phyloP scores from a whole-genome alignment of 2,888 invertebrate genomes.

The Oligia latruncula region DNA sequence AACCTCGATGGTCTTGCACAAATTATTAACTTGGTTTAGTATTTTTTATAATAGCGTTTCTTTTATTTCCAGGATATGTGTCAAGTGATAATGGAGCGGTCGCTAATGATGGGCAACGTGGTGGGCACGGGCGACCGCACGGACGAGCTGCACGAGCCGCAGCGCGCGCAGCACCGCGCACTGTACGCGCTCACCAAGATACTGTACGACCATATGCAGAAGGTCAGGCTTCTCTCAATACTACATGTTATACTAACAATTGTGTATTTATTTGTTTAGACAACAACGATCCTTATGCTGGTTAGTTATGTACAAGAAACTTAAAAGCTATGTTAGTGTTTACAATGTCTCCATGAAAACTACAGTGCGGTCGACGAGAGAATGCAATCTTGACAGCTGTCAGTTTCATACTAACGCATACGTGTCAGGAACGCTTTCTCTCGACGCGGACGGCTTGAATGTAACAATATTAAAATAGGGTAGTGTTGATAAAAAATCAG shows the following conservation, averaged over 20 bases:
- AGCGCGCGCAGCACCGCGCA: conserved; percentile 88
- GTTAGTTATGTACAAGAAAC: background rate
- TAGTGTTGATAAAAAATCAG: background rate
- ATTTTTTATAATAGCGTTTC: background rate
- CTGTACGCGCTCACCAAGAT: conserved; percentile 92
- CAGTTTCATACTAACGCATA: too few species aligned
- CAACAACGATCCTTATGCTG: background rate
- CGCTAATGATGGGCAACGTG: conserved; percentile 95
- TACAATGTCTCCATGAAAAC: too few species aligned
- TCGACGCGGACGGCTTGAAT: too few species aligned
- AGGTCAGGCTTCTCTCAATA: conserved; percentile 80
- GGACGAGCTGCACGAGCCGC: conserved; percentile 71
- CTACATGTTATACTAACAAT: background rate
- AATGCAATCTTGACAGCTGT: too few species aligned
- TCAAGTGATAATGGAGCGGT: conserved; percentile 97
- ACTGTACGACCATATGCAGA: conserved; percentile 93
- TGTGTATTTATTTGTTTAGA: background rate
- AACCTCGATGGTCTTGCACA: too few species aligned
- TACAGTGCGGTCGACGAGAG: too few species aligned
- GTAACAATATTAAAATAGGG: too few species aligned
- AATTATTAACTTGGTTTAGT: too few species aligned
- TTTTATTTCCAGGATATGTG: conserved; percentile 92
- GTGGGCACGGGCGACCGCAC: conserved; percentile 90
- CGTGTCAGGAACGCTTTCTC: too few species aligned
- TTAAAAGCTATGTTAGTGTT: background rate